Conservation (phyloP, 2,113 vertebrate species). For the Cheilinus undulatus region DNA sequence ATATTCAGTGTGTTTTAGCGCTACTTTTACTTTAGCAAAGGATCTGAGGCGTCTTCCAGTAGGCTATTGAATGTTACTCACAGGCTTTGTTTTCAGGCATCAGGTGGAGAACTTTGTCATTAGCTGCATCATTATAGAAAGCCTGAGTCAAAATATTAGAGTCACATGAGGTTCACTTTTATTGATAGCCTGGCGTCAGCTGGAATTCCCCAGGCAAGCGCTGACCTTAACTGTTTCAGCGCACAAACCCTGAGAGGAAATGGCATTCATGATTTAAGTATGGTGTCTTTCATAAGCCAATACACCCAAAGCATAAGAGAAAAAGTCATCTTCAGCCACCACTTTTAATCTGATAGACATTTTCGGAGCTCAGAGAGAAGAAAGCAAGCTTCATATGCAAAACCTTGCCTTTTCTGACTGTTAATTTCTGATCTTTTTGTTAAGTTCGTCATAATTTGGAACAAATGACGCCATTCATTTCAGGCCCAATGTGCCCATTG, state of each 20-base stretch:
- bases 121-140: conserved; percentile 13
- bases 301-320: neutral
- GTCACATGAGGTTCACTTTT: conserved; percentile 68
- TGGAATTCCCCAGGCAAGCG: conserved; percentile 70
- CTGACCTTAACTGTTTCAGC: conserved; percentile 29
- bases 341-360: neutral
- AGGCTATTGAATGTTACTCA: neutral
- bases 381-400: conserved; percentile 10
- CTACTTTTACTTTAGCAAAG: too few species aligned
- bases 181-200: conserved; percentile 36
- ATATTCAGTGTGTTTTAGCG: too few species aligned
- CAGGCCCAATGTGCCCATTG: conserved; percentile 65
- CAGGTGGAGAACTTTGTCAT: conserved; percentile 1
- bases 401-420: conserved; percentile 37
- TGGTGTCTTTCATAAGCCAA: conserved; percentile 19
- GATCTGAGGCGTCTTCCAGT: neutral
- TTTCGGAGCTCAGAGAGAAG: neutral
- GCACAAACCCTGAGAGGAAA: conserved; percentile 45
- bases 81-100: conserved; percentile 13
- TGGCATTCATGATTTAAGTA: conserved; percentile 34
- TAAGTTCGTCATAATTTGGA: conserved; percentile 61
- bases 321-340: neutral
- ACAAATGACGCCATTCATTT: conserved; percentile 74
- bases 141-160: conserved; percentile 19
- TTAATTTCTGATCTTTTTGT: conserved; percentile 55